phyloP scores from a whole-genome alignment of 2,888 invertebrate genomes.

The Caenorhabditis wallacei region DNA sequence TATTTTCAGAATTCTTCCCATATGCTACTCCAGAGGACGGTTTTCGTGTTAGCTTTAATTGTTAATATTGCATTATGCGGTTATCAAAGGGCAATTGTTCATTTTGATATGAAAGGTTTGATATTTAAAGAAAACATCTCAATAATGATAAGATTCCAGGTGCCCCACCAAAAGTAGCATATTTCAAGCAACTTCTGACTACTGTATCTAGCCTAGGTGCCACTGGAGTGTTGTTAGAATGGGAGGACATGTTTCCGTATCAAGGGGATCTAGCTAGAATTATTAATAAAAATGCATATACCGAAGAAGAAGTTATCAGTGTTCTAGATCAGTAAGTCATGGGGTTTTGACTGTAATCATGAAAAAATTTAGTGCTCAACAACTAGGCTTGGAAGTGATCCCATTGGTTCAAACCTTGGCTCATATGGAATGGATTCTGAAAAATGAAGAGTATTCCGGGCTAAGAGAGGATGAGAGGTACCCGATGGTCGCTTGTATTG shows the following conservation, averaged over 20 bases:
- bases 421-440: slow-evolving; percentile 90
- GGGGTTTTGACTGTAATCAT: slow-evolving; percentile 67
- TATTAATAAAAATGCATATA: slow-evolving; percentile 87
- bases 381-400: slow-evolving; percentile 87
- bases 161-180: slow-evolving; percentile 83
- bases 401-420: slow-evolving; percentile 92
- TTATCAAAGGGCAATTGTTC: slow-evolving; percentile 55
- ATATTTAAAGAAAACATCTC: background rate
- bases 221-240: slow-evolving; percentile 90
- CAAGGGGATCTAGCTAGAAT: slow-evolving; percentile 86
- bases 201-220: slow-evolving; percentile 86
- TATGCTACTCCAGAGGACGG: slow-evolving; percentile 31
- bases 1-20: background rate
- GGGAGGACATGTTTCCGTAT: slow-evolving; percentile 93
- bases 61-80: slow-evolving; percentile 22
- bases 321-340: slow-evolving; percentile 78
- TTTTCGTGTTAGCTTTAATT: background rate
- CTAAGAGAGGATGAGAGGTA: slow-evolving; percentile 83
- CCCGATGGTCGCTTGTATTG: slow-evolving; percentile 75
- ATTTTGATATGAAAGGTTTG: slow-evolving; percentile 66
- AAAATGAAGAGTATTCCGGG: slow-evolving; percentile 87
- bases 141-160: slow-evolving; percentile 40
- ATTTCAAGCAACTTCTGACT: slow-evolving; percentile 86
- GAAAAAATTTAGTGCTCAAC: slow-evolving; percentile 83
- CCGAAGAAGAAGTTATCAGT: slow-evolving; percentile 86